These are phyloP conservation scores for Drosophila azteca DNA, from an alignment of 1,140 invertebrate genomes.

Conservation along the genomic window DNA sequence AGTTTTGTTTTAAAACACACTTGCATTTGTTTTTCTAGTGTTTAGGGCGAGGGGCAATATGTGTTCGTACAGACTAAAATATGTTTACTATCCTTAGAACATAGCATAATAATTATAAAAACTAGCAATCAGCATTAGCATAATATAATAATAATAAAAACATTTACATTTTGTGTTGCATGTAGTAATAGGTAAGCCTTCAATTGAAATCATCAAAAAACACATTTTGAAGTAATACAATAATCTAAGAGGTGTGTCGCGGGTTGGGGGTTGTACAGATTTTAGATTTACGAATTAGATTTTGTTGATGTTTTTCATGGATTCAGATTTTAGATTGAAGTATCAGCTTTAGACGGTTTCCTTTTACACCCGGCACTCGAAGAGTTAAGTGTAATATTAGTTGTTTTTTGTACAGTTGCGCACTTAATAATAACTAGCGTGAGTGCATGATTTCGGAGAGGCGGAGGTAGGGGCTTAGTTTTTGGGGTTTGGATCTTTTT, in stretches of 20 bases:
- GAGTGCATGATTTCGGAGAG: constrained; percentile 16
- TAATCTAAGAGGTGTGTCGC: constrained; percentile 16
- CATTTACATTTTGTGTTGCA: constrained; percentile 27
- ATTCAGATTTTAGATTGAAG: not conserved
- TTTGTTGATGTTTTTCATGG: too few species aligned
- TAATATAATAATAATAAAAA: constrained; percentile 53
- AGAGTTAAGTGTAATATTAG: too few species aligned
- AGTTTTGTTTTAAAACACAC: constrained; percentile 54
- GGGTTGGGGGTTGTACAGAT: not conserved
- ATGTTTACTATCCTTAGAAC: constrained; percentile 18
- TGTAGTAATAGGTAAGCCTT: constrained; percentile 2
- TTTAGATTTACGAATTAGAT: too few species aligned
- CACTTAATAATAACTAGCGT: constrained; percentile 68
- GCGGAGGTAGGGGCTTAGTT: not conserved
- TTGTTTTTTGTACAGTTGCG: constrained; percentile 15
- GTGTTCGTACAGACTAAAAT: constrained; percentile 52
- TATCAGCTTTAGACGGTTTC: not conserved
- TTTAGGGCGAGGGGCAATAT: constrained; percentile 28
- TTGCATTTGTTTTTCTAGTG: constrained; percentile 17
- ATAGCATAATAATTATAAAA: constrained; percentile 20
- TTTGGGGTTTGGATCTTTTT: constrained; percentile 4
- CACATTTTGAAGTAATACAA: constrained; percentile 26
- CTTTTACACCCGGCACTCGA: not conserved
- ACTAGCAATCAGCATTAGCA: constrained; percentile 41
- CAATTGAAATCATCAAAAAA: constrained; percentile 3